Evolutionary conservation across 2,113 vertebrate species (phyloP), one percentile per base, ranked within the genome.

Genomic region (Centrocercus urophasianus): DNA sequence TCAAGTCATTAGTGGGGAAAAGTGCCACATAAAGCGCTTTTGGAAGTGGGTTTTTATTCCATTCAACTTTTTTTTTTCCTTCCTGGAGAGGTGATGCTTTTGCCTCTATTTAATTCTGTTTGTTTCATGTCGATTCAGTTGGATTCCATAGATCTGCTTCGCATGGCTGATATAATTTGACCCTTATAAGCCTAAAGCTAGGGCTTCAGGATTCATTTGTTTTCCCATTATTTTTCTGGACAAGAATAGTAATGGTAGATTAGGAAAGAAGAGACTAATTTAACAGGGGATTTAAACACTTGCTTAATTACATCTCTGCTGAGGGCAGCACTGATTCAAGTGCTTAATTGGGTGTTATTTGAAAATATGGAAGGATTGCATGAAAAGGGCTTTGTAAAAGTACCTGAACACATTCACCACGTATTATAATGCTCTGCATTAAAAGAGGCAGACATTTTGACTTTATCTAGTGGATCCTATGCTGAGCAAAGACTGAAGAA

Each of bases 241-340:
- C 54, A 73, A 67, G 79, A 94, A 96, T 52, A 93, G 94, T 86
- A 94, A 93, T 83, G 74, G 87, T 50, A 93, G 72, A 93, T 87
- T 87, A 92, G 60, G 83, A 93, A 94, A 95, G 87, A 70, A 93
- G 83, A 92, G 86, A 54, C 61, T 93, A 93, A 95, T 96, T 89
- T 91, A 93, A 89, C 82, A 89, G 86, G 93, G 81, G 89, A 91
- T 91, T 96, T 93, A 88, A 96, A 95, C 95, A 96, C 87, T 87
- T 91, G 95, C 91, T 93, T 96, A 95, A 96, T 96, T 93, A 94
- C 87, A 93, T 89, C 89, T 93, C 78, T 93, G 89, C 93, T 95
- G 93, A 96, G 91, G 93, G 85, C 94, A 95, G 93, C 93, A 86
- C 89, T 93, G 87, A 95, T 86, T 93, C 84, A 88, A 91, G 85